Percentiles rank a stretch among this genome's conserved stretches.
phyloP scores from a whole-genome alignment of 64 coral and sea anemone genomes.

The Montipora cactus region DNA sequence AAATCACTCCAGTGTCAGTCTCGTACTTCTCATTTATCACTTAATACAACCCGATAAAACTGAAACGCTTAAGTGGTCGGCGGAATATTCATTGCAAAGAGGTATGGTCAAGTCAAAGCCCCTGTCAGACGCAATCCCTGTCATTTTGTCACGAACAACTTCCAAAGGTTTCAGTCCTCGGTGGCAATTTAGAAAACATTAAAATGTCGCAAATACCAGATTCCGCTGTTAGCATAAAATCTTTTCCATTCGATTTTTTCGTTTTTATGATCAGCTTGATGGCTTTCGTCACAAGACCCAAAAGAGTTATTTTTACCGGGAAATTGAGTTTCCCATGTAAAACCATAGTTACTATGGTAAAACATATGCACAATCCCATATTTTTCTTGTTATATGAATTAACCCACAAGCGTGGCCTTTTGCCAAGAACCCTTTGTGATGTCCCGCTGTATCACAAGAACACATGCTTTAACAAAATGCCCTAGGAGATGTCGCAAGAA shows the following conservation, averaged over 20 bases:
- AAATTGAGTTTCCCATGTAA: neutral
- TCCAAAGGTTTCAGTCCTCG: neutral
- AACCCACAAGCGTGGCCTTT: neutral
- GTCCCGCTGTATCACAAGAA: no score
- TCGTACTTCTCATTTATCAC: neutral
- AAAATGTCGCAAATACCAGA: constrained; percentile 45
- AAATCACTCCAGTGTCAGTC: neutral
- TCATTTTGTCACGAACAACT: neutral
- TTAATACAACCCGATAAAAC: neutral
- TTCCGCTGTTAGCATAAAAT: neutral
- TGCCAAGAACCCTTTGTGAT: neutral
- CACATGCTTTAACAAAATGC: no score
- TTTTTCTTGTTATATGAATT: neutral
- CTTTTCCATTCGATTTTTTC: neutral
- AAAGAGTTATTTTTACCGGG: neutral
- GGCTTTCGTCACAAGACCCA: neutral
- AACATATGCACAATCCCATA: neutral
- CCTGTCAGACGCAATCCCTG: neutral
- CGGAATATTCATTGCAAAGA: no score
- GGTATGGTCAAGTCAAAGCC: neutral
- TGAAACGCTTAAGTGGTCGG: neutral
- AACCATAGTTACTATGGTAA: neutral
- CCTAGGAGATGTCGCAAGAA: no score
- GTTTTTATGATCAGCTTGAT: neutral
- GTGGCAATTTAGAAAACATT: constrained; percentile 25